Base-by-base conservation (phyloP, 2,888 invertebrate genomes). In the Zaprionus bogoriensis region DNA sequence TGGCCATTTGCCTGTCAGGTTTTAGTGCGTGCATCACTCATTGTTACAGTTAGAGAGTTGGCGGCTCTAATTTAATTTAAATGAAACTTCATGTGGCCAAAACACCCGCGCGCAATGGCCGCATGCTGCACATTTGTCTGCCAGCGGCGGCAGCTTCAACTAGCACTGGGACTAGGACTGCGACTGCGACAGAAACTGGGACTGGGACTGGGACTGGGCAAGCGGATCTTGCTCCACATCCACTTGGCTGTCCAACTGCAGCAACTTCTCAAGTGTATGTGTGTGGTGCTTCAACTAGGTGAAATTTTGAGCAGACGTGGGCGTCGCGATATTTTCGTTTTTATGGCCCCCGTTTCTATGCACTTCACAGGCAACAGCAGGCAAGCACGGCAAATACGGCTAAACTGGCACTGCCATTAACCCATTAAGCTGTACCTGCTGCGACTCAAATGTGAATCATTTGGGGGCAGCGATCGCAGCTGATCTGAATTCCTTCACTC, bases 21-120 rank as follows among this genome's bases (percentile, higher is more conserved):
- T 80, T 80, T 80, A 80, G 80, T 81, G 80, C 84, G 80, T 81
- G 67, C 83, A 82, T 82, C 82, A 83, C 68, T 83, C 82, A 83
- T 83, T 85, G 86, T 85, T 83, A 80, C 86, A 74, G 82, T 83
- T 85, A 85, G 85, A 82, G 72, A 84, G 80, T 80, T 70, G 76
- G 84, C 74, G 78, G 52, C 84, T 84, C 81, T 82, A 82, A 83
- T 83, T 83, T 76, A 83, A 83, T 83, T 83, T 85, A 83, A 83
- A 83, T 85, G 83, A 72, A 84, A 67, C 63, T 75, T 63, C 47
- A 52, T 36, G 57, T 51, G 61, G 67, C 55, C 55, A 42, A 53
- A 53, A 67, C 59, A 81, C 84, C 84, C 84, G 81, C 81, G 84
- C 78, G 66, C 50, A n/a, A 54, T 38, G 48, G 55, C 62, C 60